These are phyloP conservation scores for Parazoanthus atlanticus DNA, from an alignment of 92 coral and sea anemone genomes.

Conservation along the genomic window DNA sequence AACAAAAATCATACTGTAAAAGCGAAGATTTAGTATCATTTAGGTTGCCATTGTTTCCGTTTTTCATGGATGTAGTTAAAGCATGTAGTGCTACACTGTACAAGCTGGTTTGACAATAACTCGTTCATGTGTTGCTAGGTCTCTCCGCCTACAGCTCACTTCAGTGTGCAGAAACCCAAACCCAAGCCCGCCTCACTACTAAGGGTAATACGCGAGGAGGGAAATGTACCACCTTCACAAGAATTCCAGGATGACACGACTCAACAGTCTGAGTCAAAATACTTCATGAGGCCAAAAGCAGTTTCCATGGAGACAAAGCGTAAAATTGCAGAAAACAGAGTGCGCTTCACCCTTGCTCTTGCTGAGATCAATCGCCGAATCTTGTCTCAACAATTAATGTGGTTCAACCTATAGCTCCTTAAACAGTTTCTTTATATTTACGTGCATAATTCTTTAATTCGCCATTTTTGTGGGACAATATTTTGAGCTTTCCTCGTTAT, in stretches of 20 bases:
- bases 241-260: background rate
- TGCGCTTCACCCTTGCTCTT: slow-evolving; percentile 27
- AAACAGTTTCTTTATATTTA: background rate
- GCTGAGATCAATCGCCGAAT: slow-evolving; percentile 41
- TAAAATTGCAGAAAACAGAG: slow-evolving; percentile 12
- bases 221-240: background rate
- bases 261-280: slow-evolving; percentile 38
- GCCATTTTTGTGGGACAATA: background rate
- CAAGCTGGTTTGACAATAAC: background rate
- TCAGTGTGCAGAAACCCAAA: slow-evolving; percentile 9
- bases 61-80: no score
- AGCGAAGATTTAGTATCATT: no score
- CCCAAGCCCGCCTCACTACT: slow-evolving; percentile 22
- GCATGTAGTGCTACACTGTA: no score
- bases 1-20: no score
- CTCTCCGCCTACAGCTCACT: slow-evolving; percentile 15
- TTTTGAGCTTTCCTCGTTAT: no score
- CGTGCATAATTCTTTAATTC: background rate
- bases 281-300: slow-evolving; percentile 44
- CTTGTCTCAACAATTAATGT: slow-evolving; percentile 31
- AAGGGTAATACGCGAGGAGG: slow-evolving; percentile 9
- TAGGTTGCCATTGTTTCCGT: no score
- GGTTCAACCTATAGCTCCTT: slow-evolving; percentile 29
- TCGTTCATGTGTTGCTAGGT: background rate
- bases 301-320: slow-evolving; percentile 34